Conservation (phyloP, 2,113 vertebrate genomes). For the Heliornis fulica region DNA sequence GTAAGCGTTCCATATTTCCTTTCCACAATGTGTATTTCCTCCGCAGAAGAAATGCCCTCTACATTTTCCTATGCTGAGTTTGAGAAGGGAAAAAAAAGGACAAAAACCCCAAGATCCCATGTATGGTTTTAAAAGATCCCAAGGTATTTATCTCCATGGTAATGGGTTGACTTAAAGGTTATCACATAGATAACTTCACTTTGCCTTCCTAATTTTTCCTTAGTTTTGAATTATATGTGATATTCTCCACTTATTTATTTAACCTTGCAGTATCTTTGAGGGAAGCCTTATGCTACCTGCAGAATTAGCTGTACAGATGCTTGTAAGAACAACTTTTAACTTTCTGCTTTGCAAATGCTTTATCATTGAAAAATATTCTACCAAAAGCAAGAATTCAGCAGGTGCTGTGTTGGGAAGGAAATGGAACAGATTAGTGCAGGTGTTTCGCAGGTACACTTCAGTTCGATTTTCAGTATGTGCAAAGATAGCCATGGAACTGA, state of each 20-base stretch:
- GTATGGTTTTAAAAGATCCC: not conserved
- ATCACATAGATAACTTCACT: not conserved
- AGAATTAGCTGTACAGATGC: not conserved
- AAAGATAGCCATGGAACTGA: not conserved
- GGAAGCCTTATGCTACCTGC: not conserved
- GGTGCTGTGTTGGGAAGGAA: not conserved
- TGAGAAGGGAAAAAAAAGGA: not conserved
- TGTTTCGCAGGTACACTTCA: not conserved
- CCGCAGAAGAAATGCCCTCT: not conserved
- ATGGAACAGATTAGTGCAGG: not conserved
- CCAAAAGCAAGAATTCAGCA: not conserved
- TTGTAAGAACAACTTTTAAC: not conserved
- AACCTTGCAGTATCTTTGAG: not conserved
- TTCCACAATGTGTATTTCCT: not conserved
- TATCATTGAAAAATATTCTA: not conserved
- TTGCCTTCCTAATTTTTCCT: not conserved
- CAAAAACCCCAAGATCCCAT: no score
- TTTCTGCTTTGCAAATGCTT: not conserved
- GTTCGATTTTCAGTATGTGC: not conserved
- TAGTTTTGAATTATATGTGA: not conserved
- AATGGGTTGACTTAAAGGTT: not conserved
- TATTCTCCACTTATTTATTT: not conserved
- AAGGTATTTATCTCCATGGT: not conserved
- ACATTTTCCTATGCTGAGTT: no score
- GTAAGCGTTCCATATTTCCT: not conserved